Conservation (phyloP, 1,140 invertebrate genomes). For the Drosophila melanica region DNA sequence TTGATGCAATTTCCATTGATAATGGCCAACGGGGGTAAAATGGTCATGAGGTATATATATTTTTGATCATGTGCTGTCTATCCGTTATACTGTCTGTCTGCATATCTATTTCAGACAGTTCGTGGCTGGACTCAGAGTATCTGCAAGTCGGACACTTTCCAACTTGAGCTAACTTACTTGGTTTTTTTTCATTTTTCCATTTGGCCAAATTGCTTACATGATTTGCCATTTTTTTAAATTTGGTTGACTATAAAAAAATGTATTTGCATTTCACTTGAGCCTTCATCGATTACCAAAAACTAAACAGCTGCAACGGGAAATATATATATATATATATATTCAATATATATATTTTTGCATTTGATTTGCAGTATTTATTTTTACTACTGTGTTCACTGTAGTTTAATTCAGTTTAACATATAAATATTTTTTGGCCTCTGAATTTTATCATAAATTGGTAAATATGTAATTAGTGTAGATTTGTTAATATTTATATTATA, state of each 20-base stretch:
- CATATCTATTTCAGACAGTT: neutral
- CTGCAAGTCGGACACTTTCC: too few relatives aligned
- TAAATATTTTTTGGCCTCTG: neutral
- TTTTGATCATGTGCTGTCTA: neutral
- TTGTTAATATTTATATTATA: constrained; percentile 10
- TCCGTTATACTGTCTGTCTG: too few relatives aligned
- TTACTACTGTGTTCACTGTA: constrained; percentile 1
- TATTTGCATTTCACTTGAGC: constrained; percentile 11
- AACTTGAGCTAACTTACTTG: neutral
- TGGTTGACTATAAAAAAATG: neutral
- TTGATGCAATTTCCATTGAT: constrained; percentile 3
- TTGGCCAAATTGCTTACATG: constrained; percentile 38
- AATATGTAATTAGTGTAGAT: constrained; percentile 2
- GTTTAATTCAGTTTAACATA: neutral
- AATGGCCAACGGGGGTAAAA: too few relatives aligned
- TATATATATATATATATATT: neutral
- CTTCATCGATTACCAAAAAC: constrained; percentile 33
- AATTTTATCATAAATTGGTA: neutral
- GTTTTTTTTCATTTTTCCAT: neutral
- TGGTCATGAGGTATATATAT: neutral
- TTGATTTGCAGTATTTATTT: constrained; percentile 4
- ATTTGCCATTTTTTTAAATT: constrained; percentile 25
- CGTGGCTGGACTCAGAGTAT: too few relatives aligned
- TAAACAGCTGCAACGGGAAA: neutral
- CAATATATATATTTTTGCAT: neutral